Base-by-base conservation (phyloP, 2,888 invertebrate species). In the Shargacucullia verbasci region DNA sequence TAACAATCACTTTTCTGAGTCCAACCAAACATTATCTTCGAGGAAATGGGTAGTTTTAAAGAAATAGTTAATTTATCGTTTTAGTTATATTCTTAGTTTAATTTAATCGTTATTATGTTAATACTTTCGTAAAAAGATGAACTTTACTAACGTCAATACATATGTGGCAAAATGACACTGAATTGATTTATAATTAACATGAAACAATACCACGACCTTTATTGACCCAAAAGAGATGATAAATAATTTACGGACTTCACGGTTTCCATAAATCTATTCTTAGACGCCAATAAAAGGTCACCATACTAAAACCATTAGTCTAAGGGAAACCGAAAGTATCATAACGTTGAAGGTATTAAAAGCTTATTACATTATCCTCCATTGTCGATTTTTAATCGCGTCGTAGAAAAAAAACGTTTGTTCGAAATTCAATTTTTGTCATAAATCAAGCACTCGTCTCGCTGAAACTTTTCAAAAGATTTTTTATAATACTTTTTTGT, bases 181-280 rank as follows among this genome's bases (percentile, higher is more conserved):
- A 39, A 43, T 27, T 38, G 14, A 20, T 46, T 33, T 34, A 47
- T 46, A 54, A 49, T 53, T 44, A 25, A 59, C 52, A 33, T 10
- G 35, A n/a, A 31, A 53, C 67, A 55, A 60, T 39, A 45, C 14
- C 35, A 9, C 10, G 13, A n/a, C 31, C 67, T 35, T 44, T 67
- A 61, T 40, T 20, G 43, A 37, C 33, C 41, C 13, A 11, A 0
- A 59, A 40, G 27, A 47, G 27, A 35, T 47, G 55, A 61, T 68
- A 61, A 52, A 56, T 56, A 61, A 50, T 48, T 40, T 40, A 67
- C 35, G n/a, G 15, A 43, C 27, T 27, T 47, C 47, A 29, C 41
- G 33, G 14, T 34, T 29, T 40, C 60, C 15, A 59, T 67, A 60
- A 64, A 54, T 59, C 67, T 66, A 66, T 68, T 63, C 10, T 69